Evolutionary conservation across 2,888 invertebrate species (phyloP), one percentile per base, ranked within the genome.

Genomic region (Caenorhabditis afra): DNA sequence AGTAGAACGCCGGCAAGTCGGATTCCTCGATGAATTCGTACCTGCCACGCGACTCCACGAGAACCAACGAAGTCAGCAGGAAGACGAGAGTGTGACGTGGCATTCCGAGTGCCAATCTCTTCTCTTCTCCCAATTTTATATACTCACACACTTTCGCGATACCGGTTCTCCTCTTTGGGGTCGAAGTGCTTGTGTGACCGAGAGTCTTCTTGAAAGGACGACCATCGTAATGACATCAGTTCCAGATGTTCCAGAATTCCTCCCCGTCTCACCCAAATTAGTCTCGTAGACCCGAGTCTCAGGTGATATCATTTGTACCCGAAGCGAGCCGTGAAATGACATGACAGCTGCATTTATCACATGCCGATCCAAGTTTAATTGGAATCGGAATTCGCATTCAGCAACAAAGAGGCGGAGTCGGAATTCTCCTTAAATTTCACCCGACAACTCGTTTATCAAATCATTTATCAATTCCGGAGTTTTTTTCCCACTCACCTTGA

Each of bases 11-110:
- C 14, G 78, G 78, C 35, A 78, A 22, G 50, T 78, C 78, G 1
- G 73, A 50, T 16, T 78, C 78, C 20, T 78, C 78, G 20, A 78
- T 78, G 41, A 29, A 78, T 22, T 78, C 78, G 22, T 78, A 78
- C 23, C 78, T 49, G 29, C 78, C 78, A 12, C 78, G 39, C 1
- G 57, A 44, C 37, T 47, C 44, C 18, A 8, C 41, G 11, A 41
- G 18, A 11, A 50, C 16, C 41, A 47, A 39, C 0, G 52, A 53
- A 55, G 49, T 62, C 10, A 70, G 8, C 7, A 61, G 1, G n/a
- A 58, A 47, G 18, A 62, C 16, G n/a, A 23, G 10, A 16, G 50
- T 18, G 55, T 55, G 55, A 37, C 55, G 35, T 55, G 55, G 55
- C 55, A 55, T 55, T 35, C 29, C 16, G 3, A 29, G 8, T 37